Conservation (phyloP, 2,113 vertebrate species). For the Rhineura floridana region DNA sequence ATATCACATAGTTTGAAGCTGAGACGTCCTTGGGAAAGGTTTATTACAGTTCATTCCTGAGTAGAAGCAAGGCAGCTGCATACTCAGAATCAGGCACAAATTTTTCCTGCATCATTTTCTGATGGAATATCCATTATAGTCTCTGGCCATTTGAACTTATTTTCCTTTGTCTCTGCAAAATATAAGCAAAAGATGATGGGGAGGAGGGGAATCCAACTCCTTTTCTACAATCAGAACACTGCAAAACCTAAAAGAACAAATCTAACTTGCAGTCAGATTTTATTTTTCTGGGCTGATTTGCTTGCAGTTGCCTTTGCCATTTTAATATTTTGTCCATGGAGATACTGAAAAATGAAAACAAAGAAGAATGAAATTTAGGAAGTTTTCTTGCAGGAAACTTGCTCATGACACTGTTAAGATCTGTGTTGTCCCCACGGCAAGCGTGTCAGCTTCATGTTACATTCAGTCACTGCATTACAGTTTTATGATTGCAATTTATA, state of each 20-base stretch:
- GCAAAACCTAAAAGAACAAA: not conserved
- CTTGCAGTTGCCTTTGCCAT: constrained; percentile 43
- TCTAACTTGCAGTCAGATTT: constrained; percentile 35
- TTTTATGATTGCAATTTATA: constrained; percentile 63
- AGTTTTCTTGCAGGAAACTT: constrained; percentile 57
- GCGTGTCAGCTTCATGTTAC: constrained; percentile 15
- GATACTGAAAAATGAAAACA: constrained; percentile 52
- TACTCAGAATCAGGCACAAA: not conserved
- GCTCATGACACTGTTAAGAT: constrained; percentile 53
- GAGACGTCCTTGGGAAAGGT: not conserved
- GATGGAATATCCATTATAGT: not conserved
- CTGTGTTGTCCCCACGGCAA: not conserved
- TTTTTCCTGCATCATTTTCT: not conserved
- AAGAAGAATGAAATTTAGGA: constrained; percentile 43
- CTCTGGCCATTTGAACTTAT: not conserved
- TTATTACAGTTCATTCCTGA: not conserved
- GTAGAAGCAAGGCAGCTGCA: not conserved
- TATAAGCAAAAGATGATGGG: not conserved
- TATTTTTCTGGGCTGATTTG: constrained; percentile 63
- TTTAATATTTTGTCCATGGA: constrained; percentile 51
- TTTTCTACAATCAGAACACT: not conserved
- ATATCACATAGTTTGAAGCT: not conserved
- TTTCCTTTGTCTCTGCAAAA: not conserved
- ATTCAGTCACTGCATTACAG: constrained; percentile 47
- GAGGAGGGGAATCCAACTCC: not conserved